Evolutionary conservation across 2,113 vertebrate genomes (phyloP).

Genomic region (Phylloscopus trochilus): DNA sequence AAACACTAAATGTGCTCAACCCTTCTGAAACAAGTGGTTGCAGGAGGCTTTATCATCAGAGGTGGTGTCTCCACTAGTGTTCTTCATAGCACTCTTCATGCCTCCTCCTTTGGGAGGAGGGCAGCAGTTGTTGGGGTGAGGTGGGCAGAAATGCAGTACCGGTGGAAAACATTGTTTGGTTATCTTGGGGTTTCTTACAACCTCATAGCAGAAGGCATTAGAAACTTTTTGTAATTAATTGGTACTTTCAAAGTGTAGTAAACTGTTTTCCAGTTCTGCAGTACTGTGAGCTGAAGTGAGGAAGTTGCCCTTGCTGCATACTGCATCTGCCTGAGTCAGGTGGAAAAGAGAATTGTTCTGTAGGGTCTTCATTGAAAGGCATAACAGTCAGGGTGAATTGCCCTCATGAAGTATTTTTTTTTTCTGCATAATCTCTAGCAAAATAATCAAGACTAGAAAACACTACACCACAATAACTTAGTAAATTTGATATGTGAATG

Average conservation of each 20-base stretch:
- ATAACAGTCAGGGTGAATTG: background rate
- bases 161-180: background rate
- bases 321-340: background rate
- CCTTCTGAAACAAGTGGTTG: background rate
- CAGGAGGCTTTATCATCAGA: background rate
- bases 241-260: background rate
- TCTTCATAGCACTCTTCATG: background rate
- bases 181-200: background rate
- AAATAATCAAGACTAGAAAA: background rate
- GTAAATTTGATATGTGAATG: background rate
- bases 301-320: background rate
- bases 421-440: background rate
- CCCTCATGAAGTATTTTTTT: background rate
- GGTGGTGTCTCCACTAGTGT: background rate
- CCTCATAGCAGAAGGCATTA: background rate
- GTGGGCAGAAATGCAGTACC: background rate
- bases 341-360: background rate
- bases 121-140: background rate
- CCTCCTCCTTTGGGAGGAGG: background rate
- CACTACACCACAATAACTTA: background rate
- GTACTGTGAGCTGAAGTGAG: background rate
- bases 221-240: background rate
- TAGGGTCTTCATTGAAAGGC: background rate
- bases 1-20: background rate
- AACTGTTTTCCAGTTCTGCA: background rate